These are phyloP conservation scores for Promerops cafer DNA, from an alignment of 2,113 vertebrate genomes.

Conservation along the genomic window DNA sequence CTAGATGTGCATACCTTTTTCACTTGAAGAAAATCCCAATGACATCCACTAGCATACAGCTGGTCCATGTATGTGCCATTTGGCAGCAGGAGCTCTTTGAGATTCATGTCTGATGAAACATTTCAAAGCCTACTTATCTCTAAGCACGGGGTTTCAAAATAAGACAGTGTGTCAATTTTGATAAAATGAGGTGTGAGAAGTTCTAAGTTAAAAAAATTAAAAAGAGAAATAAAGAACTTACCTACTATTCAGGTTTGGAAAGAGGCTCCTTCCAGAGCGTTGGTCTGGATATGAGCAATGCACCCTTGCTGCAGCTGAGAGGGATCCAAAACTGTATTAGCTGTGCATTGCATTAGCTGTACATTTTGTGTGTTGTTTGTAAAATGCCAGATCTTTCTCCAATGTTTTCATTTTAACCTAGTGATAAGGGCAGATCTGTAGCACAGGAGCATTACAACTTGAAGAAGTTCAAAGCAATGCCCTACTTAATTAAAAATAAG, in stretches of 20 bases:
- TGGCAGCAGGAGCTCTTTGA: background rate
- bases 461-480: background rate
- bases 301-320: background rate
- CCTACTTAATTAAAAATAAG: background rate
- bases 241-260: background rate
- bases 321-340: background rate
- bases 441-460: background rate
- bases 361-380: background rate
- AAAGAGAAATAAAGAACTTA: too few relatives aligned
- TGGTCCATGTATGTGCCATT: background rate
- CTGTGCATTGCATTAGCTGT: background rate
- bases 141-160: background rate
- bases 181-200: background rate
- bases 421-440: background rate
- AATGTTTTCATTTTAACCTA: background rate
- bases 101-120: background rate
- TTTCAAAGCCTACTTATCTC: background rate
- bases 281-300: background rate
- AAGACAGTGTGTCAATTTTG: background rate
- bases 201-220: background rate
- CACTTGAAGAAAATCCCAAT: background rate
- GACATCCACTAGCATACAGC: too few relatives aligned
- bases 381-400: background rate
- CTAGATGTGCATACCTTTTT: background rate
- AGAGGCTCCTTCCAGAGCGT: fast-evolving